These are phyloP conservation scores for Ochlodes sylvanus DNA, from an alignment of 2,888 invertebrate species.

Conservation along the genomic window DNA sequence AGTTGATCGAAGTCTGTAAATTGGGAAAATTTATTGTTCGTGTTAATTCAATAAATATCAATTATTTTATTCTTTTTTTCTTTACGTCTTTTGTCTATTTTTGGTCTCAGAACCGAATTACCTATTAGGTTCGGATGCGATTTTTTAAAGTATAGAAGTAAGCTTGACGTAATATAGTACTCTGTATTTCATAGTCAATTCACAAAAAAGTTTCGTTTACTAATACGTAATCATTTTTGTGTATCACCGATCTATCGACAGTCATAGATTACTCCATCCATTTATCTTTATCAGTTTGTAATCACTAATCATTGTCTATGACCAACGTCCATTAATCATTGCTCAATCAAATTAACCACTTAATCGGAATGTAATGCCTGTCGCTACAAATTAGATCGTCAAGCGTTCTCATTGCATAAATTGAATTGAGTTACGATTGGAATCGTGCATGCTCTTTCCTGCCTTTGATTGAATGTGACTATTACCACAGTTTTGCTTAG, in stretches of 20 bases:
- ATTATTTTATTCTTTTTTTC: no score
- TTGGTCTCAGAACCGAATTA: no score
- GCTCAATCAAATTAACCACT: constrained; percentile 26
- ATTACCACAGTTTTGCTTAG: no score
- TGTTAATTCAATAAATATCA: no score
- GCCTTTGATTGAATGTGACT: constrained; percentile 1
- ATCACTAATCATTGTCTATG: constrained; percentile 3
- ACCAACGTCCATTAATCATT: constrained; percentile 16
- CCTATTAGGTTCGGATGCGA: no score
- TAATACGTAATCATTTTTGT: no score
- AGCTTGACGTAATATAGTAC: no score
- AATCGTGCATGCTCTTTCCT: not conserved
- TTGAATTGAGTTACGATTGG: constrained; percentile 7
- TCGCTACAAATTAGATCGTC: constrained; percentile 28
- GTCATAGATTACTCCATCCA: not conserved
- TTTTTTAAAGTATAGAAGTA: no score
- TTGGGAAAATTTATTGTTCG: no score
- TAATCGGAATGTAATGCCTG: constrained; percentile 18
- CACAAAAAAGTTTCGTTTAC: no score
- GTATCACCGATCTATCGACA: not conserved
- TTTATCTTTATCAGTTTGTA: constrained; percentile 1
- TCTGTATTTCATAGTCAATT: not conserved
- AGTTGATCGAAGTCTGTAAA: no score
- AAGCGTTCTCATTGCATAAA: constrained; percentile 14
- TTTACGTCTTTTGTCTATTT: no score